Conservation (phyloP, 2,797 vertebrate species). For the Fistularia commersonii region DNA sequence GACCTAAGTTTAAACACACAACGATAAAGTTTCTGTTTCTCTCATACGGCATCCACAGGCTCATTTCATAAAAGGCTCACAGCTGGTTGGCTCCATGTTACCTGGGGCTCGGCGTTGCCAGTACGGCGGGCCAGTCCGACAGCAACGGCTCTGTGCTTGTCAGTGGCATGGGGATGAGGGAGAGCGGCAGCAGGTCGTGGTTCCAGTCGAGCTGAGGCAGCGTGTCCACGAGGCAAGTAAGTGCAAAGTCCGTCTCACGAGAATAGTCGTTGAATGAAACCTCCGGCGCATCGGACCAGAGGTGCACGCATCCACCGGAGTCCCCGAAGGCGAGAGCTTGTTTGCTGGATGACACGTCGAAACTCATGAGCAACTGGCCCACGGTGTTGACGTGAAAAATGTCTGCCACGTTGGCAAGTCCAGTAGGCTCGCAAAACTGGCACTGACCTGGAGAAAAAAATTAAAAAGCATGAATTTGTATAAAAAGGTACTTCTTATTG, state of each 20-base stretch:
- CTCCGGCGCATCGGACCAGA: slow-evolving; percentile 92
- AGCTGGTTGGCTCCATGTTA: slow-evolving; percentile 33
- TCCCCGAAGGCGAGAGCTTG: slow-evolving; percentile 94
- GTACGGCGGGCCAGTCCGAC: slow-evolving; percentile 86
- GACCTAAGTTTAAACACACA: too few species aligned
- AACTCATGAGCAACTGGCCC: slow-evolving; percentile 94
- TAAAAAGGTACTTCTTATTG: neutral
- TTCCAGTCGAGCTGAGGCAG: slow-evolving; percentile 95
- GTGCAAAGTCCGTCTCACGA: slow-evolving; percentile 89
- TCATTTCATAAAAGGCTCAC: too few species aligned
- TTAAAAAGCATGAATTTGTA: neutral
- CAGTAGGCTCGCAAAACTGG: slow-evolving; percentile 97
- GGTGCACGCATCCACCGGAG: slow-evolving; percentile 91
- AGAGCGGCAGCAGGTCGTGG: slow-evolving; percentile 92
- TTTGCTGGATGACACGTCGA: slow-evolving; percentile 94
- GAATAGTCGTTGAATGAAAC: slow-evolving; percentile 92
- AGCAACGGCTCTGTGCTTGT: slow-evolving; percentile 83
- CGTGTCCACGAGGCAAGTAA: slow-evolving; percentile 92
- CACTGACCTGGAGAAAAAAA: slow-evolving; percentile 82
- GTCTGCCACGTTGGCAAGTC: slow-evolving; percentile 90
- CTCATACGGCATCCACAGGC: too few species aligned
- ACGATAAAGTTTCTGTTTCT: too few species aligned
- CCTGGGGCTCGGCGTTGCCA: slow-evolving; percentile 87
- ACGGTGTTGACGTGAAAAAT: slow-evolving; percentile 95
- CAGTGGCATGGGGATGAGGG: slow-evolving; percentile 89